A percentile compares a stretch with the other conserved stretches of the same genome.
These are phyloP conservation scores for Chiloscyllium plagiosum DNA, from an alignment of 2,113 vertebrate genomes.

Conservation along the genomic window DNA sequence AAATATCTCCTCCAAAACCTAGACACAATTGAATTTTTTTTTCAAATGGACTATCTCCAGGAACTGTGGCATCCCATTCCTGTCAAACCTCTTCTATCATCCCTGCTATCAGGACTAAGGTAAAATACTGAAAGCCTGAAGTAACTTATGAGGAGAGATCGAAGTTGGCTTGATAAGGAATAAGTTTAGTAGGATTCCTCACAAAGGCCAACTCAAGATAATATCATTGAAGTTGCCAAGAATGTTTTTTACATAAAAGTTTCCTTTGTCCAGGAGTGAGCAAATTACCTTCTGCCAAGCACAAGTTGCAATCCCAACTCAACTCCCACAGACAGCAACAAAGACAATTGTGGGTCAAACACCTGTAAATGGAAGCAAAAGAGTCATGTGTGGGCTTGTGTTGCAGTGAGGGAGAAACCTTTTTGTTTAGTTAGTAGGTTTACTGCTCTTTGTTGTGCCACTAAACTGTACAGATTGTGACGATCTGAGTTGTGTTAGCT, in stretches of 20 bases:
- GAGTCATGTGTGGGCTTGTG: background rate
- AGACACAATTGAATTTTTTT: background rate
- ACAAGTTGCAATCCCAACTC: background rate
- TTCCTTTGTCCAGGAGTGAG: too few relatives aligned
- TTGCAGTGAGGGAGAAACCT: background rate
- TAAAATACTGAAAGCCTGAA: background rate
- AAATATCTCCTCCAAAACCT: background rate
- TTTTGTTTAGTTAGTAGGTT: background rate
- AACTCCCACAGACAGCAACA: too few relatives aligned
- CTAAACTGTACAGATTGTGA: background rate
- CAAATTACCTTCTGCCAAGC: background rate
- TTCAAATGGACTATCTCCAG: background rate
- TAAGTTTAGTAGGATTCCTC: background rate
- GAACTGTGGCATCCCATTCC: background rate
- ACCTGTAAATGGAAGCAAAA: too few relatives aligned
- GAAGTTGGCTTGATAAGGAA: background rate
- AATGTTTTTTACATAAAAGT: too few relatives aligned
- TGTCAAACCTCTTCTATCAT: background rate
- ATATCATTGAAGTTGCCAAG: background rate
- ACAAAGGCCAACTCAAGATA: background rate
- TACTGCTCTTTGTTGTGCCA: background rate
- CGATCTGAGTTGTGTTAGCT: background rate
- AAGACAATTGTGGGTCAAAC: background rate
- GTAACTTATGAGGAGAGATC: background rate
- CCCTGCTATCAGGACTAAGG: background rate